Conservation (phyloP, 2,888 invertebrate genomes). For the Sinohyriopsis cumingii region DNA sequence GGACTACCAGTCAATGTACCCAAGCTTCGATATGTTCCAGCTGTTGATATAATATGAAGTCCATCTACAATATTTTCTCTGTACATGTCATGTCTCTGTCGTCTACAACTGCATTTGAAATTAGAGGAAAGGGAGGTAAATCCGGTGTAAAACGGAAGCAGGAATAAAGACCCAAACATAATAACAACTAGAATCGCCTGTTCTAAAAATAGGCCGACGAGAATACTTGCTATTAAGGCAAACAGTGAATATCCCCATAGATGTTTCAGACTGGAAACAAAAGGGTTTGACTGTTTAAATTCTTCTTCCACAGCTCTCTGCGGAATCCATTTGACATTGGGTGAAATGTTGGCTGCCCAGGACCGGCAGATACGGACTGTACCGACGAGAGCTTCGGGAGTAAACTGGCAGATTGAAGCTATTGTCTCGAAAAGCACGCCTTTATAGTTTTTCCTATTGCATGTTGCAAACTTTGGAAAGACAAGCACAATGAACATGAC, state of each 20-base stretch:
- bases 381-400: constrained; percentile 54
- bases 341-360: constrained; percentile 43
- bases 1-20: too few relatives aligned
- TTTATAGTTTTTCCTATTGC: constrained; percentile 38
- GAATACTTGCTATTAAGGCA: constrained; percentile 27
- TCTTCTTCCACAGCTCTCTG: constrained; percentile 54
- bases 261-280: constrained; percentile 48
- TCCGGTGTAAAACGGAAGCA: constrained; percentile 52
- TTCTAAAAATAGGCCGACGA: constrained; percentile 35
- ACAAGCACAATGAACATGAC: constrained; percentile 52
- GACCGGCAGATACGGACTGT: constrained; percentile 49
- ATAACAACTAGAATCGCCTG: constrained; percentile 30
- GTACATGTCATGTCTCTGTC: constrained; percentile 6
- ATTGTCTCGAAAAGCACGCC: constrained; percentile 45
- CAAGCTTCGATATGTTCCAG: constrained; percentile 10
- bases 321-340: constrained; percentile 50
- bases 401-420: constrained; percentile 55
- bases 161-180: constrained; percentile 40
- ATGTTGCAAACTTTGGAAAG: constrained; percentile 53
- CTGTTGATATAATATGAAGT: constrained; percentile 8
- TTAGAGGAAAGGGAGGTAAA: constrained; percentile 47
- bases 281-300: constrained; percentile 46
- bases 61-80: constrained; percentile 12
- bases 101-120: constrained; percentile 26
- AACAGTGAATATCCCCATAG: constrained; percentile 49